Percentiles rank a stretch among this genome's conserved stretches.
Conservation (phyloP, 2,797 vertebrate species). For the Siniperca undulata region DNA sequence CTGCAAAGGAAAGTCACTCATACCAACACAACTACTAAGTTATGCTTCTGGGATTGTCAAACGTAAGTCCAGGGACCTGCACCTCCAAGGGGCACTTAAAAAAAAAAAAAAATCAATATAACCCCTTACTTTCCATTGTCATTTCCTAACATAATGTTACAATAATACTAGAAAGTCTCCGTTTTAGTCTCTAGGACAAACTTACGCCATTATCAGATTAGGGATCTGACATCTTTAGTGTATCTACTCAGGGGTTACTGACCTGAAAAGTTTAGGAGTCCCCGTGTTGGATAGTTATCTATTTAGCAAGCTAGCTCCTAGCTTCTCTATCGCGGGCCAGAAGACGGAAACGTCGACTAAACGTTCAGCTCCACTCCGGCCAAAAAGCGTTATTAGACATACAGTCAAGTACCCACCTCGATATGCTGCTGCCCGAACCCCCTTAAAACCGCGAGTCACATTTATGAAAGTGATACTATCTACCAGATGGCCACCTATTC, state of each 20-base stretch:
- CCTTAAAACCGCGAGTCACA: not conserved
- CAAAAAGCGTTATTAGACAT: constrained; percentile 28
- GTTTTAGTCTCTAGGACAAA: not conserved
- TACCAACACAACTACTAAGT: not conserved
- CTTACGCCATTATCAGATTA: not conserved
- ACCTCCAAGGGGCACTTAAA: not conserved
- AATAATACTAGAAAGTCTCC: constrained; percentile 2
- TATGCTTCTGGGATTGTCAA: not conserved
- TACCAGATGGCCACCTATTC: constrained; percentile 51
- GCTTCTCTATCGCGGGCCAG: constrained; percentile 70
- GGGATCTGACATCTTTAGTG: not conserved
- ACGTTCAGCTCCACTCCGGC: constrained; percentile 64
- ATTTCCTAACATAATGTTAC: not conserved
- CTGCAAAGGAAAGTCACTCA: not conserved
- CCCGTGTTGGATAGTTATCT: constrained; percentile 57
- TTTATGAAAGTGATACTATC: constrained; percentile 44
- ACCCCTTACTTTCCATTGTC: constrained; percentile 17
- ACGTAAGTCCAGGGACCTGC: not conserved
- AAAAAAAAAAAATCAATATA: not conserved
- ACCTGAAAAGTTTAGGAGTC: constrained; percentile 73
- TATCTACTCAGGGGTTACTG: constrained; percentile 38
- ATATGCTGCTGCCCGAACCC: constrained; percentile 16
- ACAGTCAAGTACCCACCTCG: constrained; percentile 37
- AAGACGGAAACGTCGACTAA: constrained; percentile 71
- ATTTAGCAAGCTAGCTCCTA: constrained; percentile 79